Percentiles rank a stretch among this genome's conserved stretches.
phyloP scores from a whole-genome alignment of 2,797 vertebrate species.

The Bryconaethiops microstoma region DNA sequence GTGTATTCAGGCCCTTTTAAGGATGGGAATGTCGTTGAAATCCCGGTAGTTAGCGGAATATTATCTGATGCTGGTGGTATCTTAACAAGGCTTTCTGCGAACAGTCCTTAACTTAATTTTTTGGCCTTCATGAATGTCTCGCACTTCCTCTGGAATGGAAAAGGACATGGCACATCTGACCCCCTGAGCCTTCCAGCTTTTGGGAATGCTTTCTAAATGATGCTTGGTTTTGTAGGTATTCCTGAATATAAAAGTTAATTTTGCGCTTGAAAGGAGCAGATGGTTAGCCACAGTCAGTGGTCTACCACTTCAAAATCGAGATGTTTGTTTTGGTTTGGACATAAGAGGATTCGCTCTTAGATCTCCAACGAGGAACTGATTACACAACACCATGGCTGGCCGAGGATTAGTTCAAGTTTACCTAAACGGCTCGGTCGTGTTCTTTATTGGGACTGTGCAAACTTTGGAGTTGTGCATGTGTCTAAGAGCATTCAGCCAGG shows the following conservation, averaged over 20 bases:
- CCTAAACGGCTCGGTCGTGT: background rate
- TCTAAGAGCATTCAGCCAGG: background rate
- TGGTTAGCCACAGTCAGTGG: constrained; percentile 6
- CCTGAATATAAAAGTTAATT: constrained; percentile 13
- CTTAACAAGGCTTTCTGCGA: constrained; percentile 12
- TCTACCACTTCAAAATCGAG: background rate
- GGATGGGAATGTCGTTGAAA: background rate
- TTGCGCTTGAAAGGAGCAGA: background rate
- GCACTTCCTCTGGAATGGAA: background rate
- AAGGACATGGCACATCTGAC: background rate
- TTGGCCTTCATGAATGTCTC: background rate
- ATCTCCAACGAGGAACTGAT: background rate
- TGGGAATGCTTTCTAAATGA: background rate
- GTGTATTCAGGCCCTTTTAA: background rate
- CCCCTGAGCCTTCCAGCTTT: background rate
- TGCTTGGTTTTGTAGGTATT: constrained; percentile 20
- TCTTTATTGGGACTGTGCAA: background rate
- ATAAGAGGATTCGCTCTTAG: background rate
- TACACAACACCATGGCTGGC: background rate
- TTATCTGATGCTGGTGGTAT: background rate
- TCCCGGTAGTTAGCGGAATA: background rate
- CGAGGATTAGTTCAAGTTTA: background rate
- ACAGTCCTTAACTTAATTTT: constrained; percentile 11
- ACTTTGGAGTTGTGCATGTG: background rate
- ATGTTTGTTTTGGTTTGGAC: constrained; percentile 13